phyloP scores from a whole-genome alignment of 2,113 vertebrate genomes.

The Leucopternis melanops region DNA sequence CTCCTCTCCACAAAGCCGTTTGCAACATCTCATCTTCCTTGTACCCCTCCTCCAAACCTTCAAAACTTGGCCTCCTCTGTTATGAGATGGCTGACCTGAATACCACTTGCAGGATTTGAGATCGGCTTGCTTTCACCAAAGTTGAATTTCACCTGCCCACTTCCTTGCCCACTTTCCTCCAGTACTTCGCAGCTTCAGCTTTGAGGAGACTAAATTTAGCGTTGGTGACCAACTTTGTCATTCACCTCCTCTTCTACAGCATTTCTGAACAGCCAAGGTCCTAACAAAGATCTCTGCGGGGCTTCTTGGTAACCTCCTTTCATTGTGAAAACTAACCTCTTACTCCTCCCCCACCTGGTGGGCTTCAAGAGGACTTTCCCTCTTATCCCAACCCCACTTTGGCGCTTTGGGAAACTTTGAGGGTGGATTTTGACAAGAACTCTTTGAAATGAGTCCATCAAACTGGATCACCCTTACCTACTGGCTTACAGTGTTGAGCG shows the following conservation, averaged over 20 bases:
- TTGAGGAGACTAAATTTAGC: conserved; percentile 28
- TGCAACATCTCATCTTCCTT: background rate
- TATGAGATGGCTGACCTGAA: background rate
- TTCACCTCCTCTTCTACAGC: background rate
- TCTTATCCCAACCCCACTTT: background rate
- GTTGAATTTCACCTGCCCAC: conserved; percentile 49
- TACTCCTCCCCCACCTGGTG: background rate
- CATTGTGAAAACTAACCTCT: background rate
- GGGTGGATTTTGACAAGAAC: background rate
- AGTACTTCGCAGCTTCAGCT: conserved; percentile 19
- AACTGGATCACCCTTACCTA: background rate
- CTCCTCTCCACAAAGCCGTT: background rate
- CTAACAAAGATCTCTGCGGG: background rate
- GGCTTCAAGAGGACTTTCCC: background rate
- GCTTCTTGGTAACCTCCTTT: conserved; percentile 25
- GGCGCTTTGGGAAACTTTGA: background rate
- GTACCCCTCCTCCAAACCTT: background rate
- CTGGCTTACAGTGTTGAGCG: background rate
- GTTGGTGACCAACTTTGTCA: conserved; percentile 26
- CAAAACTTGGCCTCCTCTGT: background rate
- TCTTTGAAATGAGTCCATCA: background rate
- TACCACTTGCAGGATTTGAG: background rate
- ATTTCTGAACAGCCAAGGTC: background rate
- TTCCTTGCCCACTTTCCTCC: conserved; percentile 5
- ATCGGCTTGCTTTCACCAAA: background rate